These are phyloP conservation scores for Cancer borealis DNA, from an alignment of 2,888 invertebrate genomes.

Conservation along the genomic window DNA sequence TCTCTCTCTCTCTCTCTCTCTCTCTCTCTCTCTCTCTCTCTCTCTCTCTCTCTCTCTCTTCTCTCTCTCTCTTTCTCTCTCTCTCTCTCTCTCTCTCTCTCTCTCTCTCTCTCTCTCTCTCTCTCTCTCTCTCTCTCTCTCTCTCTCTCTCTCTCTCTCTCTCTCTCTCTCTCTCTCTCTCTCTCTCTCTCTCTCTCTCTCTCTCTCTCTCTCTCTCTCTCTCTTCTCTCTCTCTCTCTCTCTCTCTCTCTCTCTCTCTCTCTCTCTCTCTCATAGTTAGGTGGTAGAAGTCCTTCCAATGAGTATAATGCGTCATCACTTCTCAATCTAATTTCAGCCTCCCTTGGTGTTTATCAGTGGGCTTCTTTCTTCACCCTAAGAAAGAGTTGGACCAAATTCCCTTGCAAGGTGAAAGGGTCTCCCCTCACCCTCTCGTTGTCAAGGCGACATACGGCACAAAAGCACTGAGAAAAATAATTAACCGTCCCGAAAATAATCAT, in stretches of 20 bases:
- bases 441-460: constrained; percentile 59
- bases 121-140: background rate
- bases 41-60: background rate
- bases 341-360: constrained; percentile 36
- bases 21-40: background rate
- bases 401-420: constrained; percentile 52
- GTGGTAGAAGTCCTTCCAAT: constrained; percentile 23
- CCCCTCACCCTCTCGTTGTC: constrained; percentile 37
- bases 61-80: background rate
- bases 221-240: background rate
- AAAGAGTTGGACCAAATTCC: constrained; percentile 66
- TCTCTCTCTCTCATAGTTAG: background rate
- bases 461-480: constrained; percentile 67
- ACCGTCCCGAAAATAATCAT: constrained; percentile 71
- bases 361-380: constrained; percentile 42
- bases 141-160: background rate
- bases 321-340: constrained; percentile 45
- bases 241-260: background rate
- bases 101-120: too few species aligned
- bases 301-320: constrained; percentile 44
- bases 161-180: background rate
- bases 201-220: too few species aligned
- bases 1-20: background rate
- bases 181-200: too few species aligned
- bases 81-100: background rate